These are phyloP conservation scores for Pentalonia nigronervosa DNA, from an alignment of 1,140 invertebrate genomes.

Conservation along the genomic window DNA sequence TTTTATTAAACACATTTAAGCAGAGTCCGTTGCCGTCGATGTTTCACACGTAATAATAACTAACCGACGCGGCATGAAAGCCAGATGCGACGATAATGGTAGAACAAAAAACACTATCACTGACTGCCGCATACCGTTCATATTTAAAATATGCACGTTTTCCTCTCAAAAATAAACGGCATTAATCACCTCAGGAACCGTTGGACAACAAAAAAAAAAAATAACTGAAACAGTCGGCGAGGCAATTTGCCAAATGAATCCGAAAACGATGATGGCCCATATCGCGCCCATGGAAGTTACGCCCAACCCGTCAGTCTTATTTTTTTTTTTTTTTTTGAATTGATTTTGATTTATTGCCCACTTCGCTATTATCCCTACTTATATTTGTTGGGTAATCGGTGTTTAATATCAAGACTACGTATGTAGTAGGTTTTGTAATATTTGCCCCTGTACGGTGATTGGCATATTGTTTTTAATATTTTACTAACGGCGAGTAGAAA, in stretches of 20 bases:
- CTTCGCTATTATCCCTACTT: neutral
- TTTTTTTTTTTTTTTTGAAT: neutral
- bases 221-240: neutral
- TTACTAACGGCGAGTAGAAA: neutral
- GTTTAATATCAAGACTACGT: neutral
- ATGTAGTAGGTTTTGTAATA: neutral
- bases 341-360: constrained; percentile 29
- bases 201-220: neutral
- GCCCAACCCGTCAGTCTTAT: neutral
- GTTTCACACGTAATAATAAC: constrained; percentile 22
- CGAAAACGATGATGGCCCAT: constrained; percentile 32
- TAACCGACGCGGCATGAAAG: neutral
- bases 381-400: neutral
- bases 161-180: neutral
- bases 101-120: neutral
- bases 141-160: constrained; percentile 18
- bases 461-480: neutral
- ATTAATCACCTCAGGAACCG: constrained; percentile 1
- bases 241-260: constrained; percentile 43
- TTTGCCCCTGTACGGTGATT: neutral
- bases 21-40: neutral
- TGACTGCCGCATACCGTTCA: neutral
- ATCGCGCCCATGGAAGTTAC: constrained; percentile 6
- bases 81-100: neutral
- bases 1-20: constrained; percentile 34